These are phyloP conservation scores for Bergia sp. DNA, from an alignment of 92 coral and sea anemone genomes.

Conservation along the genomic window DNA sequence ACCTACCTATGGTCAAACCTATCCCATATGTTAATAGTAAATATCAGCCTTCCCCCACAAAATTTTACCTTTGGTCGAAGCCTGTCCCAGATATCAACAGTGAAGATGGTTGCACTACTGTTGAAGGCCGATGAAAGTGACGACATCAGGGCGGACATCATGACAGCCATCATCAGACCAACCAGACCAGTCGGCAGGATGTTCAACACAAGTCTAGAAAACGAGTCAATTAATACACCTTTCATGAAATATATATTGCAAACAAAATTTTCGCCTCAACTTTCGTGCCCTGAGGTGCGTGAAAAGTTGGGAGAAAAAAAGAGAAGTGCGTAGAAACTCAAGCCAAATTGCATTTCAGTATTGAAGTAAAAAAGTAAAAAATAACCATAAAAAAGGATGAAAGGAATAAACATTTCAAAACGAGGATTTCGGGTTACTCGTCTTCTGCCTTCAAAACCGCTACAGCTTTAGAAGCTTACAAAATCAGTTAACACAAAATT, in stretches of 20 bases:
- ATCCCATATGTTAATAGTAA: conserved; percentile 58
- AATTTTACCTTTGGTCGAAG: conserved; percentile 45
- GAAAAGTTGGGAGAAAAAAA: too few species aligned
- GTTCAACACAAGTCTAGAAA: background rate
- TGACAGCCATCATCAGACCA: conserved; percentile 44
- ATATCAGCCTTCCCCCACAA: conserved; percentile 32
- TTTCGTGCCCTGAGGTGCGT: background rate
- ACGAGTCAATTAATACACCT: background rate
- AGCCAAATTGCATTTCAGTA: background rate
- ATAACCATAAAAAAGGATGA: too few species aligned
- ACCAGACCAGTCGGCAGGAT: conserved; percentile 19
- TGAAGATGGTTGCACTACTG: conserved; percentile 45
- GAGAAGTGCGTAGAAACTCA: background rate
- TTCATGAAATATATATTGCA: background rate
- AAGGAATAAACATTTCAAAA: too few species aligned
- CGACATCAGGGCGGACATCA: conserved; percentile 48
- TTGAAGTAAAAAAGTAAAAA: background rate
- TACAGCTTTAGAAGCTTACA: too few species aligned
- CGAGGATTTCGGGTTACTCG: too few species aligned
- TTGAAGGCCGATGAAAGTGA: conserved; percentile 52
- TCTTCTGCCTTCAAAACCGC: too few species aligned
- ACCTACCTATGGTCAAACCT: conserved; percentile 42
- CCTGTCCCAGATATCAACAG: conserved; percentile 51
- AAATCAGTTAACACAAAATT: too few species aligned
- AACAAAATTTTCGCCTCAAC: background rate